phyloP scores from a whole-genome alignment of 2,113 vertebrate species.

The Charadrius vociferus region DNA sequence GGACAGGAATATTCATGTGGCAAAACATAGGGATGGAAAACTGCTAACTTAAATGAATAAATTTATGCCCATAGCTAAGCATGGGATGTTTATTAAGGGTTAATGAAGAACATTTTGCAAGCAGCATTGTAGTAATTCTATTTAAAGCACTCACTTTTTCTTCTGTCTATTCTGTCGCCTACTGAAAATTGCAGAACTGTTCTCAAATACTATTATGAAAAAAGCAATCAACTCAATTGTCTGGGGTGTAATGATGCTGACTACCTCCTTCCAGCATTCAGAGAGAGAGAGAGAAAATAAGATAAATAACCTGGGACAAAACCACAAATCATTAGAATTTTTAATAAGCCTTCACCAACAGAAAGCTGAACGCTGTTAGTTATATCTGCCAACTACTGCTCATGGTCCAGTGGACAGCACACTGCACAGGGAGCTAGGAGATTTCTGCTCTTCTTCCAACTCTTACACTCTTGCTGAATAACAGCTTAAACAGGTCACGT shows the following conservation, averaged over 20 bases:
- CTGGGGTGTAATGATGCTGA: constrained; percentile 63
- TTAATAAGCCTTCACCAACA: constrained; percentile 48
- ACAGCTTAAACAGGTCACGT: background rate
- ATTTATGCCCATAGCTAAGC: background rate
- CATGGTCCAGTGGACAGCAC: background rate
- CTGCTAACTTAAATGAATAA: background rate
- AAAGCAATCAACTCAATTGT: constrained; percentile 70
- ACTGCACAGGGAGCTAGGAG: background rate
- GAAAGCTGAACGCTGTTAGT: background rate
- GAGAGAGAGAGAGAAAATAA: background rate
- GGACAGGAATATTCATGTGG: background rate
- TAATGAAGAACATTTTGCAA: constrained; percentile 53
- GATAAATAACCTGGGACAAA: constrained; percentile 61
- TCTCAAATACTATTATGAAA: constrained; percentile 60
- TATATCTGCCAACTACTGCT: constrained; percentile 26
- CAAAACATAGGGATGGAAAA: background rate
- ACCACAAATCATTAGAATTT: constrained; percentile 60
- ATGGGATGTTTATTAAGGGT: constrained; percentile 27
- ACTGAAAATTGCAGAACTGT: constrained; percentile 60
- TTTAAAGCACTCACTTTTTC: constrained; percentile 56
- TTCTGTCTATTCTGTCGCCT: constrained; percentile 30
- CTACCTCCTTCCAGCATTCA: constrained; percentile 45
- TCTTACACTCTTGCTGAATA: background rate
- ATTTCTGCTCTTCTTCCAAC: background rate
- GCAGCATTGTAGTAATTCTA: constrained; percentile 40